phyloP scores from a whole-genome alignment of 1,140 invertebrate species.

The Lepidurus couesii region DNA sequence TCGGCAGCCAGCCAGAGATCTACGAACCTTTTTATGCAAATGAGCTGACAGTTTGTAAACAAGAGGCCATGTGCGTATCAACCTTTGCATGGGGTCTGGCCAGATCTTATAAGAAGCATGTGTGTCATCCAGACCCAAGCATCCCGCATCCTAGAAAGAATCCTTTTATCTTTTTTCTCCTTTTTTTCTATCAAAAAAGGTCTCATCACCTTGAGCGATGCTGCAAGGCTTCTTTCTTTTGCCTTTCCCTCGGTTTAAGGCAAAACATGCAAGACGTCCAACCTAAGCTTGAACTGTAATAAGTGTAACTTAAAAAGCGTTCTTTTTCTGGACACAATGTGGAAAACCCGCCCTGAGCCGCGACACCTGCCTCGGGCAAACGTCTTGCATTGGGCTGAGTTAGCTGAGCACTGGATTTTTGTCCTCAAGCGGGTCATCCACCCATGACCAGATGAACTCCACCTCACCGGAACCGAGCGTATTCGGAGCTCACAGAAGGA shows the following conservation, averaged over 20 bases:
- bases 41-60: slow-evolving; percentile 15
- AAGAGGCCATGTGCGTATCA: not conserved
- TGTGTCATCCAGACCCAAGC: not conserved
- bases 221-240: not conserved
- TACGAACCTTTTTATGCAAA: slow-evolving; percentile 15
- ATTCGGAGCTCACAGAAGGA: not conserved
- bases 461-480: not conserved
- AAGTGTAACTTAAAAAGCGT: not conserved
- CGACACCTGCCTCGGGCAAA: not conserved
- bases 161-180: not conserved
- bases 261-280: slow-evolving; percentile 18
- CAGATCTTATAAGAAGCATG: not conserved
- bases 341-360: not conserved
- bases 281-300: slow-evolving; percentile 13
- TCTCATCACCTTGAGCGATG: not conserved
- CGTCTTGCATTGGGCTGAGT: slow-evolving; percentile 10
- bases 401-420: not conserved
- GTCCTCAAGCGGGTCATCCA: slow-evolving; percentile 20
- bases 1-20: not conserved
- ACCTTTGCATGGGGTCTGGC: not conserved
- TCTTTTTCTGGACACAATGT: slow-evolving; percentile 15
- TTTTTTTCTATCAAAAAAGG: not conserved
- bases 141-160: not conserved
- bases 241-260: not conserved
- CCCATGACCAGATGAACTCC: slow-evolving; percentile 20